Evolutionary conservation across 53 echinoderm and acorn worm species (phyloP).

Genomic region (Astropecten irregularis): DNA sequence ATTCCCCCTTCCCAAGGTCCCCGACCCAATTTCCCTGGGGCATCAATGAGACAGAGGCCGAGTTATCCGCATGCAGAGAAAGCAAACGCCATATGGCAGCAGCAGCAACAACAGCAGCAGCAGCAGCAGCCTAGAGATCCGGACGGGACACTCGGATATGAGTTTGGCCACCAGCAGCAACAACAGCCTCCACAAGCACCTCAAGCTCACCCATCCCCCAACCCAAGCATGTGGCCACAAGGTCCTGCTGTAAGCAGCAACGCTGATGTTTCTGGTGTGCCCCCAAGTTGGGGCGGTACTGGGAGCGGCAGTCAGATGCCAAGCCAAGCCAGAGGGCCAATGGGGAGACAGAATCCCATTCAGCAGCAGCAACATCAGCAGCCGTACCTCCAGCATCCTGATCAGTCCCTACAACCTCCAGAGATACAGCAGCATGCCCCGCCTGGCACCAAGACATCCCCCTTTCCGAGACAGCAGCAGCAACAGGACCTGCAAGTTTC

Average conservation of each 20-base stretch:
- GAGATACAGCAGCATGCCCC: neutral
- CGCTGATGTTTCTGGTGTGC: neutral
- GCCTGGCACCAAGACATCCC: neutral
- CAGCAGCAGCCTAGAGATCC: conserved; percentile 29
- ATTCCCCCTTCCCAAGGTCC: conserved; percentile 61
- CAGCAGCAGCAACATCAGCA: conserved; percentile 18
- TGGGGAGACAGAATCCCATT: conserved; percentile 17
- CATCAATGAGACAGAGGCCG: conserved; percentile 11
- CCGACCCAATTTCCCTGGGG: conserved; percentile 36
- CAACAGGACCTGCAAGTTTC: conserved; percentile 28
- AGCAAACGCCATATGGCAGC: neutral
- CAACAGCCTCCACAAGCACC: neutral
- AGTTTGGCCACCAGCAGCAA: conserved; percentile 24
- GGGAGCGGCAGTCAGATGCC: neutral
- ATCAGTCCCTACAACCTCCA: neutral
- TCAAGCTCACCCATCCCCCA: conserved; percentile 1
- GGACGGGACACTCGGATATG: neutral
- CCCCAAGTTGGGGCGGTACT: conserved; percentile 22
- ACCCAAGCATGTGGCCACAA: conserved; percentile 5
- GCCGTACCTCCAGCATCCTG: conserved; percentile 14
- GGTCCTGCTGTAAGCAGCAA: conserved; percentile 1
- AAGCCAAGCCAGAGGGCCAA: conserved; percentile 25
- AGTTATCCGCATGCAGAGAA: conserved; percentile 21
- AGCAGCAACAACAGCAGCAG: conserved; percentile 13
- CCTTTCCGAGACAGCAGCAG: conserved; percentile 35